phyloP scores from a whole-genome alignment of 1,140 invertebrate genomes.

The Drosophila simulans region DNA sequence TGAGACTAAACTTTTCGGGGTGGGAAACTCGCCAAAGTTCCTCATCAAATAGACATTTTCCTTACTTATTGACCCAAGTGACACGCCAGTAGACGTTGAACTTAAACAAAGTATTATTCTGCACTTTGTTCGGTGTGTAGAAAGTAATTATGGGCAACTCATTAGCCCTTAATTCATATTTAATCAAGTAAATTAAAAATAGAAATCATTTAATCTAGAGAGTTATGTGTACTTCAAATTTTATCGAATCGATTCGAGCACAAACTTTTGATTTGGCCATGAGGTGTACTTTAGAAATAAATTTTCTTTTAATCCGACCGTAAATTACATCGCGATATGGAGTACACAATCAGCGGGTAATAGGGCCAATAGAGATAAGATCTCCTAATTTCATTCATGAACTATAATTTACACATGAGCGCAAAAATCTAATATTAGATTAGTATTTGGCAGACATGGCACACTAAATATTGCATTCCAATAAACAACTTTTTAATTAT shows the following conservation, averaged over 20 bases:
- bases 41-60: background rate
- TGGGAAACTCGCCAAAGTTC: background rate
- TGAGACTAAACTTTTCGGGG: background rate
- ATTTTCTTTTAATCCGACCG: constrained; percentile 8
- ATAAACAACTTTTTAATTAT: no score
- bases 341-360: constrained; percentile 7
- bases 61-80: constrained; percentile 10
- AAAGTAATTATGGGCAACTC: background rate
- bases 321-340: constrained; percentile 17
- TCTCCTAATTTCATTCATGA: background rate
- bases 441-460: no score
- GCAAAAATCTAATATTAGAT: no score
- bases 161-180: background rate
- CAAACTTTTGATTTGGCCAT: background rate
- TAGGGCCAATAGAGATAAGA: constrained; percentile 15
- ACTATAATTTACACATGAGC: background rate
- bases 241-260: no score
- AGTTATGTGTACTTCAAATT: no score
- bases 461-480: no score
- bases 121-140: background rate
- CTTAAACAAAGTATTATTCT: background rate
- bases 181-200: no score
- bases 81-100: background rate
- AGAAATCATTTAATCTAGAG: no score
- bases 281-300: background rate